These are phyloP conservation scores for Macrocentrus cingulum DNA, from an alignment of 1,140 invertebrate genomes.

Conservation along the genomic window DNA sequence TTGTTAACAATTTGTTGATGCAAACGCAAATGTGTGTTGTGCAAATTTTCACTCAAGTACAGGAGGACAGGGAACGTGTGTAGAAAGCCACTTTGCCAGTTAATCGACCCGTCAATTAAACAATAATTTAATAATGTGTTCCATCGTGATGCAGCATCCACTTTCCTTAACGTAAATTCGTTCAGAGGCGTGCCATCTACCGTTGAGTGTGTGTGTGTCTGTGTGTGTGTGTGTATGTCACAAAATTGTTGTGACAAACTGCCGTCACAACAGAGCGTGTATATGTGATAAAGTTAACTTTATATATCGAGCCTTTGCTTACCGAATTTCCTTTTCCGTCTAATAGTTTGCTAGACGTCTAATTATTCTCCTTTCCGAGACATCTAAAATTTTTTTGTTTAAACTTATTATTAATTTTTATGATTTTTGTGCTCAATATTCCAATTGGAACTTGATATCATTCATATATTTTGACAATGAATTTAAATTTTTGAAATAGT, in stretches of 20 bases:
- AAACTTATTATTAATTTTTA: too few species aligned
- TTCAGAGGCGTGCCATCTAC: constrained; percentile 25
- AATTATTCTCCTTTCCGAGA: constrained; percentile 8
- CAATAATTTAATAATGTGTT: constrained; percentile 21
- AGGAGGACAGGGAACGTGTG: constrained; percentile 3
- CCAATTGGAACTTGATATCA: too few species aligned
- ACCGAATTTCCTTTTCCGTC: constrained; percentile 1
- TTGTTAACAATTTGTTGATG: neutral
- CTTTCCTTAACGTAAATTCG: constrained; percentile 22
- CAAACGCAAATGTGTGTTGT: constrained; percentile 10
- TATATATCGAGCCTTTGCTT: constrained; percentile 6
- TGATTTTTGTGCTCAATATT: too few species aligned
- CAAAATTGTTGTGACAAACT: neutral
- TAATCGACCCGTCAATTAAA: constrained; percentile 15
- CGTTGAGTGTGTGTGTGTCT: constrained; percentile 7
- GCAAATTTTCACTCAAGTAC: neutral
- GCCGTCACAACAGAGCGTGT: neutral
- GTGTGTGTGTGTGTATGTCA: neutral
- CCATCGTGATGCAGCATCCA: constrained; percentile 11
- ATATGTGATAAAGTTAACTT: neutral
- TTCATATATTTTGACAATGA: too few species aligned
- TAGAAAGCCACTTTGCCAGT: constrained; percentile 22
- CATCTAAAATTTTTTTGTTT: constrained; percentile 13
- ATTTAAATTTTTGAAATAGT: too few species aligned
- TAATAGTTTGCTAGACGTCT: constrained; percentile 8